Base-by-base conservation (phyloP, 2,888 invertebrate species). In the Atethmia centrago region DNA sequence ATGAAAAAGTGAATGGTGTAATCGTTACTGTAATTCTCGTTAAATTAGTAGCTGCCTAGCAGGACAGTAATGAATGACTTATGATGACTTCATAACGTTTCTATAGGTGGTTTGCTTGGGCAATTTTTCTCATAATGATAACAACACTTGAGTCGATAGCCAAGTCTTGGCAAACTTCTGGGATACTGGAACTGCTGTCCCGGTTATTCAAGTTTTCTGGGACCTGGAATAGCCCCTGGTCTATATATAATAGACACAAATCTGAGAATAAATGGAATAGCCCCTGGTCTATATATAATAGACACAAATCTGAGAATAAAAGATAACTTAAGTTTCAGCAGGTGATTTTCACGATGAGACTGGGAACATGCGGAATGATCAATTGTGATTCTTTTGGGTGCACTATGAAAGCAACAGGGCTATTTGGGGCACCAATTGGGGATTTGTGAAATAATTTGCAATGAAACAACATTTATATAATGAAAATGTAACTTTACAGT, bases 1-100 rank as follows among this genome's bases (percentile, higher is more conserved):
- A 76, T 77, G 78, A 77, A 85, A 75, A 82, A 77, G 56, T 74
- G 68, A 85, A 83, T 77, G 69, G 65, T 71, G 70, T 69, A 66
- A 86, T 73, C 59, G 62, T 78, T 71, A 71, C 53, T 40, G 55
- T 64, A 71, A 74, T 78, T 63, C 21, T 73, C 64, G 28, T 65
- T 69, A 25, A 63, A 31, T 61, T 49, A 61, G 51, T 56, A 61
- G 53, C 19, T 31, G 31, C 31, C 16, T n/a, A 56, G 0, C 16
- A 42, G 66, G 40, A 45, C 12, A 63, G 28, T 58, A 8, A 47
- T 40, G 4, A 42, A 47, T 55, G 40, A 49, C 51, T 71, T 53
- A 71, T n/a, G n/a, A n/a, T 70, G 28, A 40, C 40, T 71, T 56
- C n/a, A 47, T 47, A 63, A 25, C n/a, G n/a, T n/a, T n/a, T n/a